These are phyloP conservation scores for Lucilia cuprina DNA, from an alignment of 1,140 invertebrate genomes.

Conservation along the genomic window DNA sequence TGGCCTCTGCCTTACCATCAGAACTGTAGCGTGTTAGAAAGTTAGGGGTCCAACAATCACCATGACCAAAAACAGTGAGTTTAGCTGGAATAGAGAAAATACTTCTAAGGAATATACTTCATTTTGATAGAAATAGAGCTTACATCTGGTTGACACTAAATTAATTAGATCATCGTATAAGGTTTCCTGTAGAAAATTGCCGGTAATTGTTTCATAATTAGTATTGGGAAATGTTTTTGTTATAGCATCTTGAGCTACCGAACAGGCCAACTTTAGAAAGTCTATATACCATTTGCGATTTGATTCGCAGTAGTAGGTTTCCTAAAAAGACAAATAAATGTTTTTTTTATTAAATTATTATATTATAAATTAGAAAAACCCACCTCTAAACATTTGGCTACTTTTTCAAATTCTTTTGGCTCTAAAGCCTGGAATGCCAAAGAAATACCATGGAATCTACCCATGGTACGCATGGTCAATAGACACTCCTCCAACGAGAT, in stretches of 20 bases:
- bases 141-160: conserved; percentile 49
- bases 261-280: conserved; percentile 67
- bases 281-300: conserved; percentile 70
- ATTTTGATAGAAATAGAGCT: neutral
- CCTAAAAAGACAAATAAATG: conserved; percentile 27
- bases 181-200: conserved; percentile 65
- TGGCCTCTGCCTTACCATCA: conserved; percentile 60
- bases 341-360: no score
- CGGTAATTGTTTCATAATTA: conserved; percentile 67
- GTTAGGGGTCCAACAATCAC: conserved; percentile 78
- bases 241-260: conserved; percentile 70
- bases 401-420: conserved; percentile 66
- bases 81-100: conserved; percentile 39
- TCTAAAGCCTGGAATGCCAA: conserved; percentile 73
- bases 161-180: conserved; percentile 60
- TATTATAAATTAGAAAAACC: neutral
- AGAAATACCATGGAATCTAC: conserved; percentile 73
- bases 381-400: conserved; percentile 49
- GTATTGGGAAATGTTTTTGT: conserved; percentile 69
- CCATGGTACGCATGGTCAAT: conserved; percentile 68
- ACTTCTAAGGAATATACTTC: neutral
- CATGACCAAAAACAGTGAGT: conserved; percentile 70
- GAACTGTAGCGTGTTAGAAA: conserved; percentile 68
- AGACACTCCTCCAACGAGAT: conserved; percentile 54
- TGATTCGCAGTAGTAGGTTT: conserved; percentile 68